Conservation (phyloP, 2,888 invertebrate species). For the Agriopis marginaria region DNA sequence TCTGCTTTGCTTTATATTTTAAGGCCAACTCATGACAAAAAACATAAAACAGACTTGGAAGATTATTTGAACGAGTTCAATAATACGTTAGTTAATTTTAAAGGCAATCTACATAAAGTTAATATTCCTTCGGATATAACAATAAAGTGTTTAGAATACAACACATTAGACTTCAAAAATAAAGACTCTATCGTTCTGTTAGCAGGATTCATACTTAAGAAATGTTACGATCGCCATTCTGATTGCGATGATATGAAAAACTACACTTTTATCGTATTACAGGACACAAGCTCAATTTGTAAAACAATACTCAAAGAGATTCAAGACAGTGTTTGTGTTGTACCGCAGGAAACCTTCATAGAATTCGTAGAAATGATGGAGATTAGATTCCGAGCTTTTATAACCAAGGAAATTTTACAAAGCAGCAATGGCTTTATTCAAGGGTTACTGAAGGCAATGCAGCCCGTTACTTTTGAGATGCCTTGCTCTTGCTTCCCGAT, state of each 20-base stretch:
- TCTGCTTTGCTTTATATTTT: conserved; percentile 29
- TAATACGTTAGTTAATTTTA: conserved; percentile 6
- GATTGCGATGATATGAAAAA: conserved; percentile 21
- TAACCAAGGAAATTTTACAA: conserved; percentile 29
- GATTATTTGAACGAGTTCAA: conserved; percentile 20
- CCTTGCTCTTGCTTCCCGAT: conserved; percentile 40
- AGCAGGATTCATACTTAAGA: conserved; percentile 39
- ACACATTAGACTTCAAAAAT: conserved; percentile 21
- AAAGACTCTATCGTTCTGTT: conserved; percentile 31
- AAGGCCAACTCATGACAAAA: conserved; percentile 13
- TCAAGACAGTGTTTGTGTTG: conserved; percentile 26
- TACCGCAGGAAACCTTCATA: conserved; percentile 34
- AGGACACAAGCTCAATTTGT: conserved; percentile 29
- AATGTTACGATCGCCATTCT: conserved; percentile 30
- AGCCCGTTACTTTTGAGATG: conserved; percentile 12
- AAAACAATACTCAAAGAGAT: conserved; percentile 36
- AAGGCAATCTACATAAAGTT: background rate
- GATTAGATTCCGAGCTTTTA: conserved; percentile 36
- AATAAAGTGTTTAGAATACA: conserved; percentile 30
- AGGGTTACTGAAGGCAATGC: conserved; percentile 19
- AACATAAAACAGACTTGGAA: conserved; percentile 11
- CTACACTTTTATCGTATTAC: conserved; percentile 10
- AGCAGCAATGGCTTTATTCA: conserved; percentile 15
- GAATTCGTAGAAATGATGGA: conserved; percentile 43
- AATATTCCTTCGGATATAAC: background rate